Evolutionary conservation across 2,888 invertebrate genomes (phyloP), one percentile per base, ranked within the genome.

Genomic region (Autographa pulchrina): DNA sequence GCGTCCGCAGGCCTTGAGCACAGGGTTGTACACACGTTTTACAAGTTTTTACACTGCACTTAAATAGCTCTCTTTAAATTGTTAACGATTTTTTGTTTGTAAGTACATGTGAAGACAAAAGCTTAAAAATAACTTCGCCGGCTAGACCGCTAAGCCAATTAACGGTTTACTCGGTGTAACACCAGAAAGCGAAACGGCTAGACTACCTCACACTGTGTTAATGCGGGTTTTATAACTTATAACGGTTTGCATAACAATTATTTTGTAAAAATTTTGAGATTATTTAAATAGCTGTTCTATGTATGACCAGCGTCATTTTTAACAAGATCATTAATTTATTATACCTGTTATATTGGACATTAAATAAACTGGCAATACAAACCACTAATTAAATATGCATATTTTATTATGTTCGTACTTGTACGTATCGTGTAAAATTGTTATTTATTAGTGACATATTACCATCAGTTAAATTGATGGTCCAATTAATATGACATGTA

Each of bases 1-100:
- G 72, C 79, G 85, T 75, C 82, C 84, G 83, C 78, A 84, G 91
- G 91, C 93, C 93, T 93, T 93, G 93, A 92, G 92, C 91, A 77
- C 68, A 72, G 32, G 77, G 84, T 64, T 77, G 75, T 61, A 80
- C 77, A 83, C 79, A 70, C 54, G 75, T 73, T 67, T 61, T 63
- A 80, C 83, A 72, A 85, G 85, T 78, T 82, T 83, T 83, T 80
- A 48, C 65, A 62, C 43, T 65, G 60, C 65, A 41, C 43, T 81
- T 59, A 72, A 72, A 66, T 62, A 62, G 59, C 59, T 61, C 31
- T 60, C 43, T 68, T 48, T 38, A 62, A 58, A 18, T 70, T 52
- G 48, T 38, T 60, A 35, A 43, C 14, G 31, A 32, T 18, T 77
- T 64, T 71, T 80, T 72, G 52, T 35, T 58, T 20, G 59, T 43